These are phyloP conservation scores for Tetragonisca angustula DNA, from an alignment of 2,888 invertebrate species.

Conservation along the genomic window DNA sequence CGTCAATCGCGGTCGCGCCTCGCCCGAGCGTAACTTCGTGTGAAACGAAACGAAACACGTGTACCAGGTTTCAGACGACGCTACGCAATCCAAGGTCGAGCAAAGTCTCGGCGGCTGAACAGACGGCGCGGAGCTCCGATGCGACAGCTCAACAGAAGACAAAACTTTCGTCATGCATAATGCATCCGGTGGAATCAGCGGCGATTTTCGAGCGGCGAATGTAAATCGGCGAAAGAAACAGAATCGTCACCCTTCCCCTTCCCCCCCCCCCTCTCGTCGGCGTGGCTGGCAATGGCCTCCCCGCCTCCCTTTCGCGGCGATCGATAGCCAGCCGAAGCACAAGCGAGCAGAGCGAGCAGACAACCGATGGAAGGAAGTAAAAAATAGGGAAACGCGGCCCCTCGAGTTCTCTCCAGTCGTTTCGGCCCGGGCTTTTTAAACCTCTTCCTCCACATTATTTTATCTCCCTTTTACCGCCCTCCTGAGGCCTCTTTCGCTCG, in stretches of 20 bases:
- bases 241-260: neutral
- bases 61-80: neutral
- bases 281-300: neutral
- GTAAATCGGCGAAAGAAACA: conserved; percentile 22
- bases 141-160: conserved; percentile 11
- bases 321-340: neutral
- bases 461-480: conserved; percentile 57
- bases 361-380: conserved; percentile 9
- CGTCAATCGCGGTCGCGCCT: no score
- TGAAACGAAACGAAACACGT: neutral
- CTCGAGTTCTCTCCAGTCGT: conserved; percentile 49
- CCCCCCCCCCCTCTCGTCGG: neutral
- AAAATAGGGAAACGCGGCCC: conserved; percentile 42
- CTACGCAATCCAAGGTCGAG: neutral
- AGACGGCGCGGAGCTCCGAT: neutral
- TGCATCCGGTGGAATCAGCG: conserved; percentile 11
- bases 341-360: neutral
- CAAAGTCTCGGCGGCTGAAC: conserved; percentile 15
- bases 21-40: no score
- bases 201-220: conserved; percentile 24
- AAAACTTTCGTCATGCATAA: conserved; percentile 37
- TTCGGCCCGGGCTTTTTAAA: conserved; percentile 70
- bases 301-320: neutral
- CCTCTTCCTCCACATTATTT: conserved; percentile 76
- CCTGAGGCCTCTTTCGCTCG: conserved; percentile 76